phyloP scores from a whole-genome alignment of 2,113 vertebrate genomes.

The Tetrax tetrax region DNA sequence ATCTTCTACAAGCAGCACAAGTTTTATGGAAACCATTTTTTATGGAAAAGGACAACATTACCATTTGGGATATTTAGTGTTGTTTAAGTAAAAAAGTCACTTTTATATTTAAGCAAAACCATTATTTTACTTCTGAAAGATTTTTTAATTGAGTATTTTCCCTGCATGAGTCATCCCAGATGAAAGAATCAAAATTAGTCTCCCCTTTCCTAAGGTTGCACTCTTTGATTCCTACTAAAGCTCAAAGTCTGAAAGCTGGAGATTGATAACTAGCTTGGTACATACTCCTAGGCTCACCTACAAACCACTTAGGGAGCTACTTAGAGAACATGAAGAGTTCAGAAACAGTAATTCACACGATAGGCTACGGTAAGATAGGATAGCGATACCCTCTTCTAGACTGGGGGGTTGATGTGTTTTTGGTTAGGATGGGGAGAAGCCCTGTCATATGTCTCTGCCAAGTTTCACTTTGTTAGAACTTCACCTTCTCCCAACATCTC shows the following conservation, averaged over 20 bases:
- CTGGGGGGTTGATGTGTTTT: background rate
- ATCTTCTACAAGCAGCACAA: background rate
- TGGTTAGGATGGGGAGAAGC: background rate
- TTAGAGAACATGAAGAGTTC: background rate
- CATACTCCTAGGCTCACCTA: background rate
- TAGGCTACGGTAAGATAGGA: no score
- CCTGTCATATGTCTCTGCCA: background rate
- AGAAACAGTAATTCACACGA: background rate
- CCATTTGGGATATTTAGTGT: background rate
- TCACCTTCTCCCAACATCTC: background rate
- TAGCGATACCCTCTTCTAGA: background rate
- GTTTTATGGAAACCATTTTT: background rate
- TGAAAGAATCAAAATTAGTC: background rate
- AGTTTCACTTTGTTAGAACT: background rate
- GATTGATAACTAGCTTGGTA: background rate
- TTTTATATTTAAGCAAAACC: background rate
- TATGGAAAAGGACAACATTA: background rate
- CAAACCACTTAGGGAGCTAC: background rate
- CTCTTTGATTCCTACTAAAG: background rate
- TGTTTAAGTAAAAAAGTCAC: background rate
- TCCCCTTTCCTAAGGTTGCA: background rate
- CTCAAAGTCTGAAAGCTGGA: background rate
- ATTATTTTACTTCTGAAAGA: background rate
- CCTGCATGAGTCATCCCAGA: background rate
- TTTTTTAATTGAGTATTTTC: background rate